phyloP scores from a whole-genome alignment of 2,797 vertebrate species.

The Phyllotis vaccarum region DNA sequence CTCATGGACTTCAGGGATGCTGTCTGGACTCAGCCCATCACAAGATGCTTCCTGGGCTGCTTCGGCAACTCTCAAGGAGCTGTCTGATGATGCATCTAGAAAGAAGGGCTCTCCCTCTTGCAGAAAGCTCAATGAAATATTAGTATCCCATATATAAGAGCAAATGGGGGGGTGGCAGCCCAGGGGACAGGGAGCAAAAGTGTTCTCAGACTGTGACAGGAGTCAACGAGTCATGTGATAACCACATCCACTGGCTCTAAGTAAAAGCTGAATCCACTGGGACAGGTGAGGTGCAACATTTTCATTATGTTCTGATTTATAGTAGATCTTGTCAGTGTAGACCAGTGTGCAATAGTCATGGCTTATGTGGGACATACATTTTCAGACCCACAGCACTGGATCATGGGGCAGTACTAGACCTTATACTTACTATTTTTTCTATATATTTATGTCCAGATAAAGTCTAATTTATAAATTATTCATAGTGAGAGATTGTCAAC shows the following conservation, averaged over 20 bases:
- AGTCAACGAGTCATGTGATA: not conserved
- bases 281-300: not conserved
- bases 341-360: not conserved
- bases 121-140: not conserved
- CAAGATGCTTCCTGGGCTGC: not conserved
- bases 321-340: not conserved
- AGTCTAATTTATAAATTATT: not conserved
- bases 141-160: not conserved
- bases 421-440: not conserved
- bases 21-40: not conserved
- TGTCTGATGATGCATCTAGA: not conserved
- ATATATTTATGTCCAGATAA: no score
- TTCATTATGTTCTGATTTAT: not conserved
- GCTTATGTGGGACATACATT: not conserved
- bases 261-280: not conserved
- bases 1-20: fast-evolving
- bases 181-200: not conserved
- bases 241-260: not conserved
- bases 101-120: no score
- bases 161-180: not conserved
- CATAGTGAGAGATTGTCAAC: not conserved
- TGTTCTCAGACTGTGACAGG: no score
- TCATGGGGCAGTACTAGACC: not conserved
- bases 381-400: not conserved
- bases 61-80: not conserved